These are phyloP conservation scores for Pelodytes ibericus DNA, from an alignment of 2,797 vertebrate species.

Conservation along the genomic window DNA sequence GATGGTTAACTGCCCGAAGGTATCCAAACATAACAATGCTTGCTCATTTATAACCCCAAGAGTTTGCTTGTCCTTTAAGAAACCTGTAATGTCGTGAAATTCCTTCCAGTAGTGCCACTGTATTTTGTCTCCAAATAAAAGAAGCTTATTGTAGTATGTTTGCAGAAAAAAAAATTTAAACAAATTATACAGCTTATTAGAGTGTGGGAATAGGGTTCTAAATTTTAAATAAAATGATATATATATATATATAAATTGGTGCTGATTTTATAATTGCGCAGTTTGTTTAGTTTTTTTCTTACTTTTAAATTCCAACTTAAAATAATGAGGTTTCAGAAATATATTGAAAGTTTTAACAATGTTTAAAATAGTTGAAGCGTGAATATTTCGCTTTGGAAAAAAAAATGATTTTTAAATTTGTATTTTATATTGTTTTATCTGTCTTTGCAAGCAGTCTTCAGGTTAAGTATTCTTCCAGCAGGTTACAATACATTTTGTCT, in stretches of 20 bases:
- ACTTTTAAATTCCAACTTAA: slow-evolving; percentile 95
- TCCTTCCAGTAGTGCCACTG: slow-evolving; percentile 93
- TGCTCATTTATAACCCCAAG: slow-evolving; percentile 76
- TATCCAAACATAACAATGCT: slow-evolving; percentile 74
- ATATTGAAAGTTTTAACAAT: slow-evolving; percentile 94
- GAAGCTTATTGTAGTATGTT: slow-evolving; percentile 89
- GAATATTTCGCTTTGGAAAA: slow-evolving; percentile 84
- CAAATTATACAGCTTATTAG: slow-evolving; percentile 96
- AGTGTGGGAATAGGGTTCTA: slow-evolving; percentile 98
- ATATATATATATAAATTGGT: slow-evolving; percentile 93
- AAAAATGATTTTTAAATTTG: slow-evolving; percentile 99
- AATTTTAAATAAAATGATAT: slow-evolving; percentile 99
- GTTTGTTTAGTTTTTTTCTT: slow-evolving; percentile 92
- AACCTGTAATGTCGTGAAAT: slow-evolving; percentile 84
- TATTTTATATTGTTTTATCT: slow-evolving; percentile 97
- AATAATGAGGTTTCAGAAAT: slow-evolving; percentile 94
- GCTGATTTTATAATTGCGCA: slow-evolving; percentile 99
- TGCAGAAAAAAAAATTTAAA: slow-evolving; percentile 89
- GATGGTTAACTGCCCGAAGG: slow-evolving; percentile 70
- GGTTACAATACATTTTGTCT: slow-evolving; percentile 96
- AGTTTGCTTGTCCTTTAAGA: slow-evolving; percentile 87
- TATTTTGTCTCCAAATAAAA: slow-evolving; percentile 94
- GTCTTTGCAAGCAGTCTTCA: slow-evolving; percentile 97
- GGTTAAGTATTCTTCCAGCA: slow-evolving; percentile 87
- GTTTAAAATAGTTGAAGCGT: slow-evolving; percentile 91